Evolutionary conservation across 2,113 vertebrate genomes (phyloP).

Genomic region (Campylomormyrus tamandua): DNA sequence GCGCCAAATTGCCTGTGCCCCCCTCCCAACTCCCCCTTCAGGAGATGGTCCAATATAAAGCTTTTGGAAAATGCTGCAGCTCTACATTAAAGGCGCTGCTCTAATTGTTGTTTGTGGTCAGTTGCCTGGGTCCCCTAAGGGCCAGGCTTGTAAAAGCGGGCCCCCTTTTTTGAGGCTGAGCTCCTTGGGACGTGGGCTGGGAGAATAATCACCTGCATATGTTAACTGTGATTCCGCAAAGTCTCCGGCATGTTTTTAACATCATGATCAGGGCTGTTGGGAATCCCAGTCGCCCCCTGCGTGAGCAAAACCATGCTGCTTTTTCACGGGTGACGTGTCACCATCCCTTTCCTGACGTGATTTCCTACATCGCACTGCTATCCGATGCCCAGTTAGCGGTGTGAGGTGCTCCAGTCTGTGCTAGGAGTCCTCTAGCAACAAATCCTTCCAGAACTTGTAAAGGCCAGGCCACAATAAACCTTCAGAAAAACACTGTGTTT

Average conservation of each 20-base stretch:
- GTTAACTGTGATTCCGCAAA: conserved; percentile 44
- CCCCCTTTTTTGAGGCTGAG: conserved; percentile 42
- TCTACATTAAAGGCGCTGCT: conserved; percentile 47
- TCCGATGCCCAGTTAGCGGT: background rate
- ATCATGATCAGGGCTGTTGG: background rate
- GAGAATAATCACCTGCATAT: conserved; percentile 55
- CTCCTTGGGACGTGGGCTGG: conserved; percentile 45
- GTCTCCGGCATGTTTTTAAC: conserved; percentile 31
- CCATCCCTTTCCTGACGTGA: background rate
- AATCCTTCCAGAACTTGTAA: background rate
- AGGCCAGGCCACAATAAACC: background rate
- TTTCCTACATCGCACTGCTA: background rate
- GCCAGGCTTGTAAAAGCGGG: conserved; percentile 52
- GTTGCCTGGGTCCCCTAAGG: conserved; percentile 49
- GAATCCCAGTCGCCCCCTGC: background rate
- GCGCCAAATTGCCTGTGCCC: conserved; percentile 35
- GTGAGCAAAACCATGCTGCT: background rate
- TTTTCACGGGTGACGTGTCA: background rate
- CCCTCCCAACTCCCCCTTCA: background rate
- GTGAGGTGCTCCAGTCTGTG: background rate
- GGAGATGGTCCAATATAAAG: conserved; percentile 28
- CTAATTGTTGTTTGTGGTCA: conserved; percentile 55
- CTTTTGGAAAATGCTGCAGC: conserved; percentile 52
- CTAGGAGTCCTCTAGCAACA: background rate
- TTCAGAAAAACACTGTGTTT: conserved; percentile 10